A percentile compares a stretch with the other conserved stretches of the same genome.
These are phyloP conservation scores for Bolborhynchus lineola DNA, from an alignment of 2,113 vertebrate genomes.

Conservation along the genomic window DNA sequence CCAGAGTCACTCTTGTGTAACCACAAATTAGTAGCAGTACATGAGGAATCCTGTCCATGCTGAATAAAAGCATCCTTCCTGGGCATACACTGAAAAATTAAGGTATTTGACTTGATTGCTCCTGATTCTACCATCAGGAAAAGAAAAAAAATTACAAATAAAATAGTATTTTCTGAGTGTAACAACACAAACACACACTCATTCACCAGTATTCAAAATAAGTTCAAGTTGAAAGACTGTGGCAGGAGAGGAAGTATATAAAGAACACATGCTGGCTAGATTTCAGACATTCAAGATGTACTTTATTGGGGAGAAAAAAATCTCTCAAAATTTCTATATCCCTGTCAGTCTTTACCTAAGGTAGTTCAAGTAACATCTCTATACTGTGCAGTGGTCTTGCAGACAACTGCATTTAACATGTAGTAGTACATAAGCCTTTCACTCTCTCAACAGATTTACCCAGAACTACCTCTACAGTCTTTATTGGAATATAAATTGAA, in stretches of 20 bases:
- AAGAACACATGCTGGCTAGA: neutral
- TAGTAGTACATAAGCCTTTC: neutral
- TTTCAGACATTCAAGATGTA: neutral
- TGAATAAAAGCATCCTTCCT: neutral
- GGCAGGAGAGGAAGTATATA: neutral
- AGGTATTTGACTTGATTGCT: neutral
- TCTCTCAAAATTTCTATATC: neutral
- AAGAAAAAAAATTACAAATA: neutral
- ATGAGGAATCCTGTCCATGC: neutral
- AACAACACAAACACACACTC: neutral
- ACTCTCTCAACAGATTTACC: neutral
- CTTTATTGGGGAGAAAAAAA: neutral
- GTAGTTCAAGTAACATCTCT: neutral
- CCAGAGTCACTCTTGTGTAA: neutral
- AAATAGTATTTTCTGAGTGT: neutral
- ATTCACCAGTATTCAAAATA: neutral
- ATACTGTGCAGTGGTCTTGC: neutral
- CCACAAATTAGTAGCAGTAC: neutral
- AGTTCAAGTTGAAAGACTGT: neutral
- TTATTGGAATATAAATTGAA: neutral
- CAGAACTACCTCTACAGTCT: neutral
- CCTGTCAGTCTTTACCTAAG: fast-evolving
- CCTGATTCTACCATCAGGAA: neutral
- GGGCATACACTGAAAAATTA: neutral
- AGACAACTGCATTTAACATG: neutral